A percentile compares a stretch with the other conserved stretches of the same genome.
Evolutionary conservation across 2,888 invertebrate species (phyloP).

Genomic region (Liodrosophila aerea): DNA sequence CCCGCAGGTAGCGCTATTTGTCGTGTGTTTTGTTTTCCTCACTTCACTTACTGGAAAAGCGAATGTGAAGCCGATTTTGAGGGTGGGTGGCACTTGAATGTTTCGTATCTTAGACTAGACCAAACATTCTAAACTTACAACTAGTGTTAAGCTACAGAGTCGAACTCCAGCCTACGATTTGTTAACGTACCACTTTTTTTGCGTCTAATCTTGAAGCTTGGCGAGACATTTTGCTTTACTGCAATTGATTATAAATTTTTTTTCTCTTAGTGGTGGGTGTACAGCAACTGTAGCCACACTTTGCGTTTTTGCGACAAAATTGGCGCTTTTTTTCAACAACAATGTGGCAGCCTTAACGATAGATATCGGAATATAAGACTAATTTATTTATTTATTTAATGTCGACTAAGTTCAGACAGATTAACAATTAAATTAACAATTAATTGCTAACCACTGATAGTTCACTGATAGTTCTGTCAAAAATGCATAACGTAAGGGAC

Average conservation of each 20-base stretch:
- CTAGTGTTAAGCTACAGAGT: slow-evolving; percentile 37
- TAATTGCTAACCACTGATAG: no score
- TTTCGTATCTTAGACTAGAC: slow-evolving; percentile 50
- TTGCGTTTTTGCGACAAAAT: no score
- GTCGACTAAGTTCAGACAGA: no score
- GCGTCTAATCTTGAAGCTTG: slow-evolving; percentile 81
- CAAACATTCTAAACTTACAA: slow-evolving; percentile 60
- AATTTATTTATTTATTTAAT: no score
- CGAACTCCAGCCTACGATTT: slow-evolving; percentile 17
- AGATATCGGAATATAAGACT: no score
- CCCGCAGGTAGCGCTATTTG: slow-evolving; percentile 47
- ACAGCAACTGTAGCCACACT: no score
- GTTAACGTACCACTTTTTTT: slow-evolving; percentile 82
- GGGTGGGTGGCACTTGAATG: slow-evolving; percentile 78
- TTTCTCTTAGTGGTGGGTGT: slow-evolving; percentile 48
- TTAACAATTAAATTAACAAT: no score
- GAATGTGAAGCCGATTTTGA: slow-evolving; percentile 81
- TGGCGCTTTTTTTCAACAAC: no score
- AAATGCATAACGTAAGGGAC: no score
- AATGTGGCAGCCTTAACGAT: no score
- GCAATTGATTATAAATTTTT: slow-evolving; percentile 27
- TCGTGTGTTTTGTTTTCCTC: slow-evolving; percentile 29
- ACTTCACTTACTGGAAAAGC: slow-evolving; percentile 81
- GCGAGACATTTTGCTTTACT: slow-evolving; percentile 78
- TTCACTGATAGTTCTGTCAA: no score